phyloP scores from a whole-genome alignment of 1,140 invertebrate genomes.

The Neelides sp. region DNA sequence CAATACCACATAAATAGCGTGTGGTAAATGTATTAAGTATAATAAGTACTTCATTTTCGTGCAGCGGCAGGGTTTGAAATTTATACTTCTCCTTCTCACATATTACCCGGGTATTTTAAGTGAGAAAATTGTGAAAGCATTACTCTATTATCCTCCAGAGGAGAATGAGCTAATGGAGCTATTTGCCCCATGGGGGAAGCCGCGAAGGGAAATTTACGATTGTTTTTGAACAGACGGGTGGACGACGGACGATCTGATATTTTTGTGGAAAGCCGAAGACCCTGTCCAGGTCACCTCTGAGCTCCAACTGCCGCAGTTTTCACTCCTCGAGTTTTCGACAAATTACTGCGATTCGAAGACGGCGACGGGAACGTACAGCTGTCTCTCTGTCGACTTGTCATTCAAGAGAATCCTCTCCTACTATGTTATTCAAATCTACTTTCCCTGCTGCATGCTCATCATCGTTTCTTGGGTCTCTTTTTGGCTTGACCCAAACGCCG shows the following conservation, averaged over 20 bases:
- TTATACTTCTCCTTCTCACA: too few species aligned
- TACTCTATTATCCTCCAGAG: too few species aligned
- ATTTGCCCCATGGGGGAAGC: too few species aligned
- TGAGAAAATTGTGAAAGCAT: too few species aligned
- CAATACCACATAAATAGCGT: too few species aligned
- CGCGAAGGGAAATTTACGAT: too few species aligned
- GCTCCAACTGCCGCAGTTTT: constrained; percentile 82
- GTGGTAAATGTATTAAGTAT: too few species aligned
- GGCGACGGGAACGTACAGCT: constrained; percentile 68
- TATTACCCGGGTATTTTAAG: too few species aligned
- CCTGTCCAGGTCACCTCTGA: constrained; percentile 90
- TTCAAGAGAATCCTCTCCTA: constrained; percentile 45
- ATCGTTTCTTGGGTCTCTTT: constrained; percentile 46
- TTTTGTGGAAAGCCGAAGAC: constrained; percentile 83
- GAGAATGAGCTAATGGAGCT: too few species aligned
- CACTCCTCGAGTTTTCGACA: constrained; percentile 77
- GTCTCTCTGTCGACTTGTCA: constrained; percentile 39
- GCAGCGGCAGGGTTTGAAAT: too few species aligned
- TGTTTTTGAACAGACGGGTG: constrained; percentile 71
- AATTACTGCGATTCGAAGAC: constrained; percentile 92
- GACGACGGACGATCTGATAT: constrained; percentile 86
- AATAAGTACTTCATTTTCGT: too few species aligned
- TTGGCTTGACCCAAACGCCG: constrained; percentile 39
- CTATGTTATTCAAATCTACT: constrained; percentile 44
- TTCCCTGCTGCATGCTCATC: constrained; percentile 43